Evolutionary conservation across 2,888 invertebrate genomes (phyloP).

Genomic region (Drosophila gaucha): DNA sequence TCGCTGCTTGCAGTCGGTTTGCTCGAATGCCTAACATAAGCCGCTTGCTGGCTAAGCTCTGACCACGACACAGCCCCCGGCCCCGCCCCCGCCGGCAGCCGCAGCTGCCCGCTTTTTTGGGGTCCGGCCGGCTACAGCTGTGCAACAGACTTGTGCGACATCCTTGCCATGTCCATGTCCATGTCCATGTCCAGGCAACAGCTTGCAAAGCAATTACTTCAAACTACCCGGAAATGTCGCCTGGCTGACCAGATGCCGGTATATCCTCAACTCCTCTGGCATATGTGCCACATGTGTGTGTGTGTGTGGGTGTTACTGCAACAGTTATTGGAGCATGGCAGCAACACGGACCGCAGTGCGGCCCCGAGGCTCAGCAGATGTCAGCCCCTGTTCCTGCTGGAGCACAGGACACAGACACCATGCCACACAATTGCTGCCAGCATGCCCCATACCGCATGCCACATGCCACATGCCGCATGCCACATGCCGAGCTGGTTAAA

Average conservation of each 20-base stretch:
- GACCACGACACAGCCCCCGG: slow-evolving; percentile 52
- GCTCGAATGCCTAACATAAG: slow-evolving; percentile 68
- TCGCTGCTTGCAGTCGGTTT: slow-evolving; percentile 22
- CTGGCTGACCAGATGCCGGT: slow-evolving; percentile 69
- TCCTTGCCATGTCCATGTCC: slow-evolving; percentile 48
- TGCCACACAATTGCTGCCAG: slow-evolving; percentile 13
- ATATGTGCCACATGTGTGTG: slow-evolving; percentile 28
- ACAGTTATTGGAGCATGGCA: slow-evolving; percentile 65
- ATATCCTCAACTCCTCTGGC: slow-evolving; percentile 14
- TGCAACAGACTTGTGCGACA: slow-evolving; percentile 58
- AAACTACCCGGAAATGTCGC: slow-evolving; percentile 80
- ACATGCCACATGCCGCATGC: slow-evolving; percentile 5
- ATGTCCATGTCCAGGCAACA: slow-evolving; percentile 66
- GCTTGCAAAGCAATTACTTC: slow-evolving; percentile 79
- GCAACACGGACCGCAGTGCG: slow-evolving; percentile 53
- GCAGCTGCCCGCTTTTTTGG: not conserved
- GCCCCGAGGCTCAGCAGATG: slow-evolving; percentile 36
- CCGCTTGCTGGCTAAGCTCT: slow-evolving; percentile 73
- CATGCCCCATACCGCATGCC: not conserved
- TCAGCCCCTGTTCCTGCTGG: too few species aligned
- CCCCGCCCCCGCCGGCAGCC: not conserved
- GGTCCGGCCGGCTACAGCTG: slow-evolving; percentile 14
- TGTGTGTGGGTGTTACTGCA: slow-evolving; percentile 50
- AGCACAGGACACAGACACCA: slow-evolving; percentile 12
- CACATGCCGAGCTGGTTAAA: slow-evolving; percentile 58